phyloP scores from a whole-genome alignment of 2,888 invertebrate genomes.

The Blastobasis lacticolella region DNA sequence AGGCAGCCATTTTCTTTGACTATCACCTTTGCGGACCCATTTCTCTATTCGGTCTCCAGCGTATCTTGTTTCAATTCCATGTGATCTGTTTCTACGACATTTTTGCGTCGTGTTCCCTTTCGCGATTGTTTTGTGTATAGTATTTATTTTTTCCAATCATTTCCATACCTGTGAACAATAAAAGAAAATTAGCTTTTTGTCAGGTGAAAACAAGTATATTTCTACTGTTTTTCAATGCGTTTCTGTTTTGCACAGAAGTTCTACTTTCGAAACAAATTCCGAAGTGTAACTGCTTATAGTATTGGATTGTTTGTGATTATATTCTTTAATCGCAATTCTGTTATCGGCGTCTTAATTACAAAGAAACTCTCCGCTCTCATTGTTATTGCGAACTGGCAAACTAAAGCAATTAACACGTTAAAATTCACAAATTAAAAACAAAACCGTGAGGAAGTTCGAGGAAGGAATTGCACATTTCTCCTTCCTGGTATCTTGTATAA shows the following conservation, averaged over 20 bases:
- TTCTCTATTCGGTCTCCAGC: slow-evolving; percentile 35
- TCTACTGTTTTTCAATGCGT: no score
- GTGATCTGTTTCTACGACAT: slow-evolving; percentile 4
- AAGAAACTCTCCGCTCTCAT: background rate
- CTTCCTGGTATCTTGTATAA: background rate
- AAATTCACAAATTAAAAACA: no score
- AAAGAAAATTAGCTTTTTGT: slow-evolving; percentile 3
- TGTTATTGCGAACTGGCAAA: background rate
- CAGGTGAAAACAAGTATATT: no score
- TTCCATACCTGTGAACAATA: slow-evolving; percentile 43
- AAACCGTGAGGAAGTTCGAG: no score
- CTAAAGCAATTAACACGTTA: no score
- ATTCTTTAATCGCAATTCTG: no score
- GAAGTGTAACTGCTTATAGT: no score
- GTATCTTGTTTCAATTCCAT: slow-evolving; percentile 8
- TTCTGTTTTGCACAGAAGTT: no score
- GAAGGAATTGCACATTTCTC: background rate
- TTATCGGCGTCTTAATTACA: background rate
- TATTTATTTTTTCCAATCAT: slow-evolving; percentile 19
- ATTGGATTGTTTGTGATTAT: no score
- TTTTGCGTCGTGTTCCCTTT: slow-evolving; percentile 24
- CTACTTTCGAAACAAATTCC: no score
- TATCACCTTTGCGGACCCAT: slow-evolving; percentile 67
- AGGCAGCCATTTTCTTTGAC: slow-evolving; percentile 62
- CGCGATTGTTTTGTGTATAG: slow-evolving; percentile 23